phyloP scores from a whole-genome alignment of 2,888 invertebrate genomes.

The Chymomyza caudatula region DNA sequence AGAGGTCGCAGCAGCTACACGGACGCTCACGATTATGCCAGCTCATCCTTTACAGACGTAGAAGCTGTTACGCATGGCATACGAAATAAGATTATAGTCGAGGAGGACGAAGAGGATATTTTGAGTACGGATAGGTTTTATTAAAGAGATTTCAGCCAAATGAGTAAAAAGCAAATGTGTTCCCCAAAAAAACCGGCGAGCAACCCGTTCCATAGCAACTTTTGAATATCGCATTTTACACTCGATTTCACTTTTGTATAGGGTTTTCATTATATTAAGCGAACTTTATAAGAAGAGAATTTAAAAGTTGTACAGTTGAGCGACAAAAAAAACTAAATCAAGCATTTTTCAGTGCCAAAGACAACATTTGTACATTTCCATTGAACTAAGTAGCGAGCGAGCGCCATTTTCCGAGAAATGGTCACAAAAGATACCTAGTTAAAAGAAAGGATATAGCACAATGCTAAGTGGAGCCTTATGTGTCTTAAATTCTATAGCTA shows the following conservation, averaged over 20 bases:
- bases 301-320: neutral
- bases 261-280: neutral
- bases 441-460: slow-evolving; percentile 47
- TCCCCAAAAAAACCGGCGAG: neutral
- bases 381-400: neutral
- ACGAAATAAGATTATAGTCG: slow-evolving; percentile 73
- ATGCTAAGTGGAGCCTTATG: slow-evolving; percentile 77
- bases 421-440: slow-evolving; percentile 13
- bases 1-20: slow-evolving; percentile 32
- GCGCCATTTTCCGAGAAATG: slow-evolving; percentile 9
- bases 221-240: neutral
- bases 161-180: slow-evolving; percentile 25
- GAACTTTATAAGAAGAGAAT: neutral
- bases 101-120: slow-evolving; percentile 75
- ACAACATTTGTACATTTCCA: slow-evolving; percentile 12
- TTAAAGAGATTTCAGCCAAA: slow-evolving; percentile 76
- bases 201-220: neutral
- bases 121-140: slow-evolving; percentile 76
- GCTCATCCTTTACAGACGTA: slow-evolving; percentile 56
- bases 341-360: slow-evolving; percentile 52
- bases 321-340: slow-evolving; percentile 10
- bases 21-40: slow-evolving; percentile 55
- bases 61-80: slow-evolving; percentile 71
- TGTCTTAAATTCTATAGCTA: slow-evolving; percentile 78
- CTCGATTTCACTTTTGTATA: slow-evolving; percentile 3